A percentile compares a stretch with the other conserved stretches of the same genome.
These are phyloP conservation scores for Smittia aterrima DNA, from an alignment of 2,888 invertebrate species.

Conservation along the genomic window DNA sequence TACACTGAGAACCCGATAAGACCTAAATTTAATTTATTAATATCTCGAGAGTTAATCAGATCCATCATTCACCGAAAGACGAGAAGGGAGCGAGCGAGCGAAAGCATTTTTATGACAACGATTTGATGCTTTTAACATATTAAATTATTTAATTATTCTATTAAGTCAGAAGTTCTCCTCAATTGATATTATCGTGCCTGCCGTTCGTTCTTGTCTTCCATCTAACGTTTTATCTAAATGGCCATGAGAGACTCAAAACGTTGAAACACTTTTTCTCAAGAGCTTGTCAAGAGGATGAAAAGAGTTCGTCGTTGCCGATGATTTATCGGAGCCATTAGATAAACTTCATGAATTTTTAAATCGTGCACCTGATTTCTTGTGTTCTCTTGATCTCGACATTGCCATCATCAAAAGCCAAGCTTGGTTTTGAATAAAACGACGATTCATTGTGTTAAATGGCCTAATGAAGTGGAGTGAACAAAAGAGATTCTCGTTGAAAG, in stretches of 20 bases:
- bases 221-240: not conserved
- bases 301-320: slow-evolving; percentile 23
- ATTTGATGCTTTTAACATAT: slow-evolving; percentile 37
- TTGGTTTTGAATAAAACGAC: slow-evolving; percentile 5
- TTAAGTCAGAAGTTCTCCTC: slow-evolving; percentile 23
- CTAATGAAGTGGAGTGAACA: slow-evolving; percentile 24
- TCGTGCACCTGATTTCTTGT: slow-evolving; percentile 23
- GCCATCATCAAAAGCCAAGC: not conserved
- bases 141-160: slow-evolving; percentile 38
- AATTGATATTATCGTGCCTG: slow-evolving; percentile 4
- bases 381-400: not conserved
- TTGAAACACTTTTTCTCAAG: not conserved
- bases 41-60: slow-evolving; percentile 15
- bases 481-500: slow-evolving; percentile 2
- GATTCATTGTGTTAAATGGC: slow-evolving; percentile 22
- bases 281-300: slow-evolving; percentile 16
- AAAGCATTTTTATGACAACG: slow-evolving; percentile 36
- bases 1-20: slow-evolving; percentile 13
- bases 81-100: not conserved
- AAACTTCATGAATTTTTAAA: slow-evolving; percentile 24
- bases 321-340: slow-evolving; percentile 26
- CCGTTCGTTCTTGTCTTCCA: not conserved
- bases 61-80: slow-evolving; percentile 25
- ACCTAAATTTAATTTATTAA: slow-evolving; percentile 38
- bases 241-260: slow-evolving; percentile 7